Percentiles rank a stretch among this genome's conserved stretches.
phyloP scores from a whole-genome alignment of 2,797 vertebrate genomes.

The Scolopax rusticola region DNA sequence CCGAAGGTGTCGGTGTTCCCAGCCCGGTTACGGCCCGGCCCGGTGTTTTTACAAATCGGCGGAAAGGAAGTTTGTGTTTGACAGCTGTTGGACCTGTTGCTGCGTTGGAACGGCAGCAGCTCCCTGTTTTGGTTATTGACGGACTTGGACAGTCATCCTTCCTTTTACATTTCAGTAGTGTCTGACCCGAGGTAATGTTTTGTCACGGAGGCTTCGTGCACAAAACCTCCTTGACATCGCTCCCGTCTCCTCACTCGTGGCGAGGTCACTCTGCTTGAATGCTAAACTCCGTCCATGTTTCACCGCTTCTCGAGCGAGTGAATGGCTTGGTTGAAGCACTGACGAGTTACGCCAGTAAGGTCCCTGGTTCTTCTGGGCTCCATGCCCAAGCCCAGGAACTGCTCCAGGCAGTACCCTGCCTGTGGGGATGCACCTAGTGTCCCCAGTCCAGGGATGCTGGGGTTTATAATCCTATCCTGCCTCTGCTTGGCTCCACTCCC shows the following conservation, averaged over 20 bases:
- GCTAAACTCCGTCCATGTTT: neutral
- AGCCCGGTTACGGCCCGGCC: neutral
- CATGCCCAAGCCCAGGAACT: neutral
- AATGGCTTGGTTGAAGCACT: neutral
- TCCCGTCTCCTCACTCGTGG: neutral
- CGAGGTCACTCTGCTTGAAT: neutral
- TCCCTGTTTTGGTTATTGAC: neutral
- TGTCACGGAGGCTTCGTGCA: neutral
- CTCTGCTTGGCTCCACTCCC: accelerated
- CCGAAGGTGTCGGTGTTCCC: accelerated
- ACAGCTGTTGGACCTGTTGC: neutral
- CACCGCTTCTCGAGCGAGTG: accelerated
- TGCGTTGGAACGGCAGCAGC: neutral
- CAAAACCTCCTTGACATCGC: slow-evolving; percentile 6
- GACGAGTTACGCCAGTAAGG: accelerated
- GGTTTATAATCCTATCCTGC: accelerated
- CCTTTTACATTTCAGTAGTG: neutral
- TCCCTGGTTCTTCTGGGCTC: neutral
- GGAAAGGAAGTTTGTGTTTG: neutral
- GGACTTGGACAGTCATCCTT: neutral
- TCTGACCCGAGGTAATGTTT: slow-evolving; percentile 18
- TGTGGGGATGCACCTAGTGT: accelerated
- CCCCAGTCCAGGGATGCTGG: neutral
- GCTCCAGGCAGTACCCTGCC: neutral
- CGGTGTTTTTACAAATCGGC: neutral